phyloP scores from a whole-genome alignment of 2,888 invertebrate species.

The Emmelina monodactyla region DNA sequence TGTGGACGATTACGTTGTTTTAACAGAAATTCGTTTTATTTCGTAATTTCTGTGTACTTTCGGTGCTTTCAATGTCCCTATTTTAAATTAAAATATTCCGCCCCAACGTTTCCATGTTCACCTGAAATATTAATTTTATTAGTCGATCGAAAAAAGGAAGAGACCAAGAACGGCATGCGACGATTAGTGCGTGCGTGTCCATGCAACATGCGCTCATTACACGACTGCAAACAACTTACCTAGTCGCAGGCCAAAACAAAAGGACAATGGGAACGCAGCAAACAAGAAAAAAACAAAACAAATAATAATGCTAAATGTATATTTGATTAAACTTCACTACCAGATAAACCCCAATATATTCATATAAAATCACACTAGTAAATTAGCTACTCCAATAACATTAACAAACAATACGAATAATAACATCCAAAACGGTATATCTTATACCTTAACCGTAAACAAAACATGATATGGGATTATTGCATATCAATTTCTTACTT shows the following conservation, averaged over 20 bases:
- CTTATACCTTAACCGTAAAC: slow-evolving; percentile 41
- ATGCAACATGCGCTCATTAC: slow-evolving; percentile 32
- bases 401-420: slow-evolving; percentile 61
- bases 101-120: slow-evolving; percentile 60
- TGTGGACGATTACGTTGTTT: slow-evolving; percentile 11
- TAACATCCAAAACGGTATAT: slow-evolving; percentile 28
- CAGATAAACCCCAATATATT: slow-evolving; percentile 66
- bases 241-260: slow-evolving; percentile 20
- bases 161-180: slow-evolving; percentile 24
- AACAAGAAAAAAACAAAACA: slow-evolving; percentile 32
- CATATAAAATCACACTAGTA: slow-evolving; percentile 65
- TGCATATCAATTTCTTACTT: slow-evolving; percentile 41
- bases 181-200: slow-evolving; percentile 8
- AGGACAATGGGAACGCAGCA: slow-evolving; percentile 14
- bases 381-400: slow-evolving; percentile 58
- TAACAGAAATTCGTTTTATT: slow-evolving; percentile 13
- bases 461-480: slow-evolving; percentile 50
- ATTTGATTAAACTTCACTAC: slow-evolving; percentile 63
- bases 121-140: slow-evolving; percentile 66
- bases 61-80: neutral
- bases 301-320: slow-evolving; percentile 43
- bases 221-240: slow-evolving; percentile 32
- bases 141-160: slow-evolving; percentile 56
- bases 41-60: neutral
- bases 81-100: slow-evolving; percentile 38